Conservation (phyloP, 2,797 vertebrate species). For the Cheirogaleus major region DNA sequence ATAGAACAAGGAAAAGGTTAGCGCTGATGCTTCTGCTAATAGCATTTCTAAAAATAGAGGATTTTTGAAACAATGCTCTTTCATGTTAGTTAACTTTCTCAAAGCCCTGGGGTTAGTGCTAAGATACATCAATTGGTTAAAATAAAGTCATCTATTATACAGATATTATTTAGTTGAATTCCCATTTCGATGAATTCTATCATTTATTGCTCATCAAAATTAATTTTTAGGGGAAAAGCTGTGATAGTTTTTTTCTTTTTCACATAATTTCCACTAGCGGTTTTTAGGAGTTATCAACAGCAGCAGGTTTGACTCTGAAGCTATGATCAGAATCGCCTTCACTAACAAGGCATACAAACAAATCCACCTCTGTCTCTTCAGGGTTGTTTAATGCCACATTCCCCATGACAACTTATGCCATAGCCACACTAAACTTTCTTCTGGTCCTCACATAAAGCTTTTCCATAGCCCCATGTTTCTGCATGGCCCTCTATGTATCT, state of each 20-base stretch:
- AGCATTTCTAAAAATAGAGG: constrained; percentile 77
- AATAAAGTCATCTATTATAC: constrained; percentile 34
- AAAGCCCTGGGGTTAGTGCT: constrained; percentile 31
- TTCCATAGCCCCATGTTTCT: neutral
- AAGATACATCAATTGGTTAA: neutral
- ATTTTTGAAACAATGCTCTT: constrained; percentile 67
- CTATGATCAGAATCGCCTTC: neutral
- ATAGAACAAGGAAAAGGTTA: constrained; percentile 78
- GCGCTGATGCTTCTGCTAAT: constrained; percentile 64
- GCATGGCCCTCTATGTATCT: neutral
- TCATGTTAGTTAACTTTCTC: constrained; percentile 58
- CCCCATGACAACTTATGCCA: neutral
- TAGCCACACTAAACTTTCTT: neutral
- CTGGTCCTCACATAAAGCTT: neutral
- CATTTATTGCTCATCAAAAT: neutral
- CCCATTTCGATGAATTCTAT: neutral
- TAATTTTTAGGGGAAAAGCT: neutral
- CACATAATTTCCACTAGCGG: neutral
- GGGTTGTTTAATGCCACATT: neutral
- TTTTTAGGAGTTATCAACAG: neutral
- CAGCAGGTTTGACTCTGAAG: neutral
- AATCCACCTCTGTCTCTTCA: neutral
- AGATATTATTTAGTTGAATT: neutral
- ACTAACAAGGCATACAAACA: neutral
- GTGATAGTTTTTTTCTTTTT: neutral